These are phyloP conservation scores for Caenorhabditis sp. DNA, from an alignment of 2,888 invertebrate species.

Conservation along the genomic window DNA sequence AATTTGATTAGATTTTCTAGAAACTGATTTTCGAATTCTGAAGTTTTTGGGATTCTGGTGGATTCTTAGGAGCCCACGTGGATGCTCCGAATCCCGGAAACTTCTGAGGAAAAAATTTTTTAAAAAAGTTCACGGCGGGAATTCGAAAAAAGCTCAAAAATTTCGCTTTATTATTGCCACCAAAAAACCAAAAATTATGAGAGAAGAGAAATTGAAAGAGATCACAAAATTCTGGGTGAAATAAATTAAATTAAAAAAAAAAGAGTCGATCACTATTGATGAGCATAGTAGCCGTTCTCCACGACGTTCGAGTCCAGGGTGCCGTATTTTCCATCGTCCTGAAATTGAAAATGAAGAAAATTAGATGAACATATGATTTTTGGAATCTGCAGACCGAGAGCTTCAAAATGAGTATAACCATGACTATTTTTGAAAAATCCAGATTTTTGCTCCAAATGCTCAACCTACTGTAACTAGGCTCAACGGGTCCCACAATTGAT, in stretches of 20 bases:
- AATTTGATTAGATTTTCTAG: background rate
- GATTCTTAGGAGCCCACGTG: slow-evolving; percentile 6
- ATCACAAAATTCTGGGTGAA: background rate
- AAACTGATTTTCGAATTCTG: background rate
- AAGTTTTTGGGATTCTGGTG: too few relatives aligned
- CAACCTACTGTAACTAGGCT: slow-evolving; percentile 1
- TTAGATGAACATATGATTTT: too few relatives aligned
- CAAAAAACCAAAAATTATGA: background rate
- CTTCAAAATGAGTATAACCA: background rate
- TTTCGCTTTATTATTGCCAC: background rate
- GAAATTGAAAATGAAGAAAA: slow-evolving; percentile 24
- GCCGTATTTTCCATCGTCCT: slow-evolving; percentile 65
- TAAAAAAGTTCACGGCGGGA: slow-evolving; percentile 8
- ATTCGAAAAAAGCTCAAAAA: slow-evolving; percentile 22
- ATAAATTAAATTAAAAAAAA: slow-evolving; percentile 17
- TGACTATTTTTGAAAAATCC: background rate
- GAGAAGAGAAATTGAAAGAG: background rate
- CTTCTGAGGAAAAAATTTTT: background rate
- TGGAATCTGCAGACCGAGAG: background rate
- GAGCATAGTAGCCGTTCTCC: slow-evolving; percentile 58
- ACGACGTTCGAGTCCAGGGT: slow-evolving; percentile 47
- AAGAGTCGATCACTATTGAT: slow-evolving; percentile 12
- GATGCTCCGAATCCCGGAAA: background rate
- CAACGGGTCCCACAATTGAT: background rate
- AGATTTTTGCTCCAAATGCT: background rate